These are phyloP conservation scores for Lasiurus cinereus DNA, from an alignment of 2,113 vertebrate genomes.

Conservation along the genomic window DNA sequence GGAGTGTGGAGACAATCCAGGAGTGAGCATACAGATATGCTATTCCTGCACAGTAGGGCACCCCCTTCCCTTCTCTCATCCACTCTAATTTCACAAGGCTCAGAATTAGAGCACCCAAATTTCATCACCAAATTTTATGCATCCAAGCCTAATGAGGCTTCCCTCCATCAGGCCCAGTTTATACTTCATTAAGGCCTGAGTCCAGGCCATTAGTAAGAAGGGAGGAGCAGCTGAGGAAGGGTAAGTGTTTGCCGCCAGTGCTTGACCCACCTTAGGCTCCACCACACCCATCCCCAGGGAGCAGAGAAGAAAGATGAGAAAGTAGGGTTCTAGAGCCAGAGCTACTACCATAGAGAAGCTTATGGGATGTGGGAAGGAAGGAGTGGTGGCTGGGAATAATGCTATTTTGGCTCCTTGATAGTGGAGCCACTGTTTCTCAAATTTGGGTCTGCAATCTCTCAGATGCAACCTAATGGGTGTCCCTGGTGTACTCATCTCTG, in stretches of 20 bases:
- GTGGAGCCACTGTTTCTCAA: neutral
- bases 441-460: neutral
- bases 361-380: rapidly evolving
- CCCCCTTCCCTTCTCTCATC: neutral
- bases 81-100: neutral
- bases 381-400: neutral
- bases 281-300: neutral
- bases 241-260: neutral
- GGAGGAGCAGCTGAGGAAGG: neutral
- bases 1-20: neutral
- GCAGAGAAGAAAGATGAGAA: neutral
- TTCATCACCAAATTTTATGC: no score
- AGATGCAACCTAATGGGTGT: neutral
- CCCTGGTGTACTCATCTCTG: neutral
- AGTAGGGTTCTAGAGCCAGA: neutral
- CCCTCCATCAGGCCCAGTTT: conserved; percentile 80
- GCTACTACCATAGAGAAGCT: neutral
- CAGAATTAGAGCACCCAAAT: conserved; percentile 23
- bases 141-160: conserved; percentile 75
- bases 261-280: neutral
- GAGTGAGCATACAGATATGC: neutral
- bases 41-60: neutral
- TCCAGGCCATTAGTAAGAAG: conserved; percentile 56
- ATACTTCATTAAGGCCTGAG: conserved; percentile 74
- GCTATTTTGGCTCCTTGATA: neutral